These are phyloP conservation scores for human DNA, from an alignment of 2,113 vertebrate genomes.

Conservation along the genomic window DNA sequence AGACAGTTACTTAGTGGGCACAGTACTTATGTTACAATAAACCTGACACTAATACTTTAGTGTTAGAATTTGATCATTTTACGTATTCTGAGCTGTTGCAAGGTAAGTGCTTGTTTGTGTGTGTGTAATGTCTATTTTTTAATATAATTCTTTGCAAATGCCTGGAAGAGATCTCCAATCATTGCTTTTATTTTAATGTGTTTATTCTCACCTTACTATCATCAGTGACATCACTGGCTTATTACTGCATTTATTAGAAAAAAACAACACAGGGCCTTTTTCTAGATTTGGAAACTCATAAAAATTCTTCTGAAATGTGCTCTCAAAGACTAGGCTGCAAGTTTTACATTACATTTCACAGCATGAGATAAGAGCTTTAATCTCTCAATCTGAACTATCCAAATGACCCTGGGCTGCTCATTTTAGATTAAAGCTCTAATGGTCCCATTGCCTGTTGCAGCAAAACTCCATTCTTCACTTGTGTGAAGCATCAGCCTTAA, in stretches of 20 bases:
- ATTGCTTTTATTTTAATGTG: slow-evolving; percentile 47
- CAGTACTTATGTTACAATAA: neutral
- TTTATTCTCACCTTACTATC: slow-evolving; percentile 44
- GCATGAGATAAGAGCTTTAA: slow-evolving; percentile 58
- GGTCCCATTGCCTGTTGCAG: slow-evolving; percentile 31
- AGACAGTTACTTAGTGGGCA: neutral
- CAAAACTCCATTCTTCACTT: slow-evolving; percentile 50
- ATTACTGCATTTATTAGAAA: neutral
- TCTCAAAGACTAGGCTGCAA: slow-evolving; percentile 58
- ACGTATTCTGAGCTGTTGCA: neutral
- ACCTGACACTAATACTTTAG: neutral
- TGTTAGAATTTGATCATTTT: neutral
- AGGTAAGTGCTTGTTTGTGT: neutral
- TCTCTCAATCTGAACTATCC: slow-evolving; percentile 71
- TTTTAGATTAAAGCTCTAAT: slow-evolving; percentile 67
- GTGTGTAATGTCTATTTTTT: neutral
- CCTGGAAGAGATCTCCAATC: neutral
- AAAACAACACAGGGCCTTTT: neutral
- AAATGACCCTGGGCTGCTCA: slow-evolving; percentile 65
- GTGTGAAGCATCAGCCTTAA: slow-evolving; percentile 32
- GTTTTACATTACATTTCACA: slow-evolving; percentile 69
- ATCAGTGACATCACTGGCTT: neutral
- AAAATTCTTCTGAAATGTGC: slow-evolving; percentile 48
- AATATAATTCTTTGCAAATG: neutral
- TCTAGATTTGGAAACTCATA: neutral